Evolutionary conservation across 2,113 vertebrate species (phyloP), one percentile per base, ranked within the genome.

Genomic region (Nothobranchius kuhntae): DNA sequence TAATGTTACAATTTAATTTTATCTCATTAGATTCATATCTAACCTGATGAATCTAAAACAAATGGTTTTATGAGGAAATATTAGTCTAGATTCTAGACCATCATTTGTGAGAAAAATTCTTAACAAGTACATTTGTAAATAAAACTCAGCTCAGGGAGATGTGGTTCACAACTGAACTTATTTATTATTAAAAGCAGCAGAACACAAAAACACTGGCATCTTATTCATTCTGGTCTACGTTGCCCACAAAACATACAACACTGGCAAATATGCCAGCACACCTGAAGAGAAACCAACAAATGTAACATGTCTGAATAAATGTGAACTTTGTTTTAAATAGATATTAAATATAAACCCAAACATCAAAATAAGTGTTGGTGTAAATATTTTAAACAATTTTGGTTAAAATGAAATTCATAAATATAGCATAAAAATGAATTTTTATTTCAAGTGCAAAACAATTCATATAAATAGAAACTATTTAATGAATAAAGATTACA

Each of bases 101-200:
- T 40, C 38, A 2, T 1, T 7, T 40, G 38, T 9, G 9, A 3
- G 6, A 30, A 53, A 13, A 8, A 30, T 35, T 13, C 12, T 14
- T 54, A 45, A 77, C 72, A 13, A 44, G 3, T 26, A 11, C 14
- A 21, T 52, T 59, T 73, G 54, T 13, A 64, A 65, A 66, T 46
- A 15, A 17, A 80, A 64, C 55, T 61, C 50, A 60, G 56, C 69
- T 79, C 61, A 42, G 61, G 77, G 71, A 51, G 7, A 50, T 30
- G 60, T 52, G 61, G 73, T 48, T 58, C 36, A 54, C 70, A 75
- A 51, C 24, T 64, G 55, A 78, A 68, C 14, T 0, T n/a, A 36
- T 71, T 68, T 66, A 69, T 72, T 68, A 61, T 53, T 74, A 24
- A 59, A 64, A 75, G 66, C 58, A 57, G 55, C 48, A 45, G 6